A percentile compares a stretch with the other conserved stretches of the same genome.
Evolutionary conservation across 30 jellyfish, hydroid and myxozoan genomes (phyloP).

Genomic region (Hydractinia echinata): DNA sequence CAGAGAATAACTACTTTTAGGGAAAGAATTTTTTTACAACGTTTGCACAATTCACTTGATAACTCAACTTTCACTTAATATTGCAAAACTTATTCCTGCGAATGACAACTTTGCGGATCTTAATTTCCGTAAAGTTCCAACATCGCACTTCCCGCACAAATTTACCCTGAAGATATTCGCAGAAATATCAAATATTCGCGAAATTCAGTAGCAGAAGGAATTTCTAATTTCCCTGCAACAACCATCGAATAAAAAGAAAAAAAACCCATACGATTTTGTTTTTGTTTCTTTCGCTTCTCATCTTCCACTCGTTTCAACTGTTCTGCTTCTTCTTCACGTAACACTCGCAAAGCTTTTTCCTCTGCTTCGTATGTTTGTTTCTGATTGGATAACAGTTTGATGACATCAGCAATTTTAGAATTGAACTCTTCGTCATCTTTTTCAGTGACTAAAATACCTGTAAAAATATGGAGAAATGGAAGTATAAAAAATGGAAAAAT

Average conservation of each 20-base stretch:
- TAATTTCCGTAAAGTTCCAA: no score
- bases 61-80: no score
- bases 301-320: constrained; percentile 50
- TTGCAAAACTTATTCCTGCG: no score
- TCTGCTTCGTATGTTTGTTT: constrained; percentile 56
- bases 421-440: constrained; percentile 53
- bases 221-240: not conserved
- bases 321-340: constrained; percentile 76
- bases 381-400: constrained; percentile 31
- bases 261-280: constrained; percentile 48
- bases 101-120: no score
- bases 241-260: not conserved
- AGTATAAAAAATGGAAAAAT: not conserved
- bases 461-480: not conserved
- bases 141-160: no score
- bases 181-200: no score
- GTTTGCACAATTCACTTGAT: no score
- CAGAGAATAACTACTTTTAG: no score
- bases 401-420: constrained; percentile 32
- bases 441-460: constrained; percentile 62
- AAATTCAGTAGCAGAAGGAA: not conserved
- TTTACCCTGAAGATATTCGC: no score
- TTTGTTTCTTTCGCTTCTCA: constrained; percentile 54
- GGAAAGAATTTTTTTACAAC: no score
- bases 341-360: constrained; percentile 65